phyloP scores from a whole-genome alignment of 2,113 vertebrate genomes.

The Rattus rattus region DNA sequence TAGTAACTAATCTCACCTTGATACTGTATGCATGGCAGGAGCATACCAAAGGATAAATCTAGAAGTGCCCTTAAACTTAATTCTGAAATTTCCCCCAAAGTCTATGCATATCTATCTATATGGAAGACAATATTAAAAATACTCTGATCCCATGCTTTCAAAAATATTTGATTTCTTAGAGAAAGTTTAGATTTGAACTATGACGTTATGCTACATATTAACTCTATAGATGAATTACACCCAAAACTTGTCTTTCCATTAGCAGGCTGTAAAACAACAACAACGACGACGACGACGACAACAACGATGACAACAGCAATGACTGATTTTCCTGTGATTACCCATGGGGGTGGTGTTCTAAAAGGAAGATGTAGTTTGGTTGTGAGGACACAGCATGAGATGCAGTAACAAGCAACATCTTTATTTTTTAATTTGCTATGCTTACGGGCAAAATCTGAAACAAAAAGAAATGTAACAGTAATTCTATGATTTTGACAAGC shows the following conservation, averaged over 20 bases:
- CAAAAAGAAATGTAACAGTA: not conserved
- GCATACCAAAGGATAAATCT: not conserved
- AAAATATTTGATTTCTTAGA: not conserved
- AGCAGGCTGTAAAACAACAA: not conserved
- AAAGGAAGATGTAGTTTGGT: not conserved
- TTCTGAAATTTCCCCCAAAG: not conserved
- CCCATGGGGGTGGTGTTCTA: not conserved
- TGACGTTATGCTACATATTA: not conserved
- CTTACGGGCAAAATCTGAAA: not conserved
- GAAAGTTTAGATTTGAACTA: not conserved
- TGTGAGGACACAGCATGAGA: not conserved
- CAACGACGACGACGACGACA: too few relatives aligned
- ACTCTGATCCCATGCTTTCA: not conserved
- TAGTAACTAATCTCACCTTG: not conserved
- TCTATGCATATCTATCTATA: not conserved
- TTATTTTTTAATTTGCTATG: not conserved
- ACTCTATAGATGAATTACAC: not conserved
- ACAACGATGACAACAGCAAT: not conserved
- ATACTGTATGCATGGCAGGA: not conserved
- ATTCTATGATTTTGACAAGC: not conserved
- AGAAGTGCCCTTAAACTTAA: not conserved
- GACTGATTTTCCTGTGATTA: rapidly evolving
- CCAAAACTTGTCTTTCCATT: not conserved
- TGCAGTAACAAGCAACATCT: not conserved
- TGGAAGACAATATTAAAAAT: not conserved